Conservation (phyloP, 2,797 vertebrate genomes). For the Podarcis lilfordi region DNA sequence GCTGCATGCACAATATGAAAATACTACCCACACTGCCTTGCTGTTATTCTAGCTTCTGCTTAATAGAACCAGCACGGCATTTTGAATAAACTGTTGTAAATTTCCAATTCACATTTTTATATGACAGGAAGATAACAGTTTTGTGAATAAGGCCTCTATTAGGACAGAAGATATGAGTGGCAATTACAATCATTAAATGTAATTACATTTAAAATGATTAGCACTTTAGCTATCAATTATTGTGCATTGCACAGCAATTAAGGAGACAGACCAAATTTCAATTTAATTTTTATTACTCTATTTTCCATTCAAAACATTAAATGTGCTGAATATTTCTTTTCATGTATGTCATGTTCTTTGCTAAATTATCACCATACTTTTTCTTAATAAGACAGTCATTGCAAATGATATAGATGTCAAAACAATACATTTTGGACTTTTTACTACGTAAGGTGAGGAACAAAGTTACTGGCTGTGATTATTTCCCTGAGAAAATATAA, state of each 20-base stretch:
- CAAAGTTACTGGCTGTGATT: conserved; percentile 36
- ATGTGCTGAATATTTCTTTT: conserved; percentile 60
- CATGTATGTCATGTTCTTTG: conserved; percentile 49
- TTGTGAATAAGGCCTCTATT: conserved; percentile 63
- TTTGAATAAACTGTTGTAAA: conserved; percentile 42
- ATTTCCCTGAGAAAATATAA: background rate
- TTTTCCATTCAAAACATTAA: conserved; percentile 65
- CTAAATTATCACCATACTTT: conserved; percentile 54
- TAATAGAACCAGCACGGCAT: conserved; percentile 40
- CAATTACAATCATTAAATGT: conserved; percentile 78
- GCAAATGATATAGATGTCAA: conserved; percentile 57
- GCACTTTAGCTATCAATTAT: conserved; percentile 73
- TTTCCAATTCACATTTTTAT: conserved; percentile 41
- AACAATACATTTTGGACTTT: conserved; percentile 56
- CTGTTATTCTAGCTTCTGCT: background rate
- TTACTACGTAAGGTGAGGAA: conserved; percentile 18
- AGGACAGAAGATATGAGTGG: conserved; percentile 69
- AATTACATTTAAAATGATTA: conserved; percentile 81
- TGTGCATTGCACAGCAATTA: conserved; percentile 64
- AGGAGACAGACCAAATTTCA: conserved; percentile 68
- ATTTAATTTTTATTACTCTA: conserved; percentile 70
- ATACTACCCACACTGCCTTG: background rate
- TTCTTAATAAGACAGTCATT: conserved; percentile 50
- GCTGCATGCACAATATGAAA: background rate
- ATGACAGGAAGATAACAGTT: conserved; percentile 55